A percentile compares a stretch with the other conserved stretches of the same genome.
phyloP scores from a whole-genome alignment of 2,113 vertebrate genomes.

The Pterocles orientalis region DNA sequence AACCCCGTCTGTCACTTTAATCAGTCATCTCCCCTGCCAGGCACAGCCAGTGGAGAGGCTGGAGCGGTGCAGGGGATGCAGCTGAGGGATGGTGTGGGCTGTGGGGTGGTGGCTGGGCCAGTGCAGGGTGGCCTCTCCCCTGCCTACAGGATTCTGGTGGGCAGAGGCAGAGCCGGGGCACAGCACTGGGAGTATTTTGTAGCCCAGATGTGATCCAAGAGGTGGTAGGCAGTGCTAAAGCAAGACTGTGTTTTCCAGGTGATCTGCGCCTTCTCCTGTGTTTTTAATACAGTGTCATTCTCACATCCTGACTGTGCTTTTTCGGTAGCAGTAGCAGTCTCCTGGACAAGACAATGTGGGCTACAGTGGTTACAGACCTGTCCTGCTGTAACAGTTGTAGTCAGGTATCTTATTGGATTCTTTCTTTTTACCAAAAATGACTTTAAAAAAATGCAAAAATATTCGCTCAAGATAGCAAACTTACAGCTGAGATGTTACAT shows the following conservation, averaged over 20 bases:
- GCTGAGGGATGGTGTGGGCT: not conserved
- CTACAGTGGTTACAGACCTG: not conserved
- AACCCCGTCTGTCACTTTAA: constrained; percentile 62
- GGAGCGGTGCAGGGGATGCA: not conserved
- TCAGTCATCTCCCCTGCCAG: constrained; percentile 55
- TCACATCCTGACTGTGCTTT: not conserved
- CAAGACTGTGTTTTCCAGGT: not conserved
- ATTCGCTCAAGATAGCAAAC: not conserved
- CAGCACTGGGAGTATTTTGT: rapidly evolving
- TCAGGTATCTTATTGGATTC: not conserved
- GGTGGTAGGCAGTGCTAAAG: constrained; percentile 7
- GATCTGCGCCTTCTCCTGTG: not conserved
- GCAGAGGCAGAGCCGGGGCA: not conserved
- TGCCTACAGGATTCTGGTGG: not conserved
- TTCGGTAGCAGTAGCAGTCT: not conserved
- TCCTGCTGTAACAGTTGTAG: not conserved
- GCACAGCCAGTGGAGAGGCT: constrained; percentile 50
- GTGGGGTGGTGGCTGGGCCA: not conserved
- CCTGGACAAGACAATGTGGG: not conserved
- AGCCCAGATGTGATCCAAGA: not conserved
- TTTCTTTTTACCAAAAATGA: not conserved
- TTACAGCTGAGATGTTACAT: not conserved
- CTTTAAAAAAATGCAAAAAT: not conserved
- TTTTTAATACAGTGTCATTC: not conserved
- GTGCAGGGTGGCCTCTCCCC: rapidly evolving